These are phyloP conservation scores for Falco columbarius DNA, from an alignment of 2,797 vertebrate species.

Conservation along the genomic window DNA sequence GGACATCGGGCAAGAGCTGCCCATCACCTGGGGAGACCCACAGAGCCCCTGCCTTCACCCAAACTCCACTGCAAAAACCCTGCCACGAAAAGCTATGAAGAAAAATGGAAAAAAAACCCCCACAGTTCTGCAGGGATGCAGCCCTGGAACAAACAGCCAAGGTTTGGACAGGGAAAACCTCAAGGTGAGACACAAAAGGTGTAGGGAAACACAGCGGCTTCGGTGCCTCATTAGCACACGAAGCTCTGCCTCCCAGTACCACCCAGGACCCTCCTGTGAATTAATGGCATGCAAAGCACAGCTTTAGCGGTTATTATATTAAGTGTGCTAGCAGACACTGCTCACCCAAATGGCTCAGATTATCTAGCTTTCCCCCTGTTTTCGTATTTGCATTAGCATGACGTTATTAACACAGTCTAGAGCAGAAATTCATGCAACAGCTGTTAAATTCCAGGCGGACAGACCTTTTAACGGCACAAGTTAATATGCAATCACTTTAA, in stretches of 20 bases:
- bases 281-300: background rate
- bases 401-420: background rate
- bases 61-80: background rate
- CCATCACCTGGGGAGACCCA: background rate
- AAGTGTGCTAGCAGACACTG: background rate
- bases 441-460: background rate
- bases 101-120: background rate
- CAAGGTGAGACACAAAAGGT: background rate
- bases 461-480: background rate
- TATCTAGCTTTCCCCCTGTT: background rate
- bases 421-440: background rate
- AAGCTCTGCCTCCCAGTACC: background rate
- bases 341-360: background rate
- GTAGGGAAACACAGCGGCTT: rapidly evolving
- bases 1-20: background rate
- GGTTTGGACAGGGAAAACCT: background rate
- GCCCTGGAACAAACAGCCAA: rapidly evolving
- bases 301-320: background rate
- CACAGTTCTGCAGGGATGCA: background rate
- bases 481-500: background rate
- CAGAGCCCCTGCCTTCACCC: background rate
- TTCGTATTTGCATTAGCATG: background rate
- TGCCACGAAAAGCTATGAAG: background rate
- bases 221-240: rapidly evolving
- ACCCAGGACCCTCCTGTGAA: background rate